Conservation (phyloP, 2,888 invertebrate genomes). For the Erannis defoliaria region DNA sequence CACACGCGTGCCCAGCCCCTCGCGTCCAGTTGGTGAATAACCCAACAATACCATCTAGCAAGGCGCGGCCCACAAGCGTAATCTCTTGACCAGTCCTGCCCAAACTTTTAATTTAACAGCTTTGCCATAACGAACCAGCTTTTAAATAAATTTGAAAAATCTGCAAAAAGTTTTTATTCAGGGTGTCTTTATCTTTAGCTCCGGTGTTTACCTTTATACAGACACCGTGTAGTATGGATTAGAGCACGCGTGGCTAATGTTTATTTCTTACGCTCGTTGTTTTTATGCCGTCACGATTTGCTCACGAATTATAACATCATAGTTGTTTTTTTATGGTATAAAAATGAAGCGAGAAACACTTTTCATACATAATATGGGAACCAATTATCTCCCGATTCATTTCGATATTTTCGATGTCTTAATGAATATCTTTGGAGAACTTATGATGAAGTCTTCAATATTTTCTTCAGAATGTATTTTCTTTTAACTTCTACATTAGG, state of each 20-base stretch:
- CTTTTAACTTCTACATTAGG: no score
- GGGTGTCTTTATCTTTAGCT: conserved; percentile 18
- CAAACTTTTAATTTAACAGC: neutral
- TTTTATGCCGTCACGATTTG: conserved; percentile 48
- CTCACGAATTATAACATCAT: conserved; percentile 28
- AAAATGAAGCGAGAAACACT: conserved; percentile 28
- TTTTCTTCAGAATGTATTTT: no score
- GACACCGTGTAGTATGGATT: conserved; percentile 69
- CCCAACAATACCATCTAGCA: neutral
- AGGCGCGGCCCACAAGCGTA: neutral
- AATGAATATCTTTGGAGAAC: no score
- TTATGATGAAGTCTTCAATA: no score
- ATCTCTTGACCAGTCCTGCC: conserved; percentile 6
- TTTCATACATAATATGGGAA: conserved; percentile 29
- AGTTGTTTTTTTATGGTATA: conserved; percentile 33
- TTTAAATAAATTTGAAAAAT: conserved; percentile 9
- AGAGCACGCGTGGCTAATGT: conserved; percentile 72
- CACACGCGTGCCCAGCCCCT: no score
- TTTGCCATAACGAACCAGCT: conserved; percentile 14
- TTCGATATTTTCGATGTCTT: no score
- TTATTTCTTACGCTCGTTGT: conserved; percentile 61
- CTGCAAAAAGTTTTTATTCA: neutral
- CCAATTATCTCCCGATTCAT: neutral
- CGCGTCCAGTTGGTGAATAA: no score
- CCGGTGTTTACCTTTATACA: conserved; percentile 60